These are phyloP conservation scores for Hiodon tergisus DNA, from an alignment of 2,113 vertebrate genomes.

Conservation along the genomic window DNA sequence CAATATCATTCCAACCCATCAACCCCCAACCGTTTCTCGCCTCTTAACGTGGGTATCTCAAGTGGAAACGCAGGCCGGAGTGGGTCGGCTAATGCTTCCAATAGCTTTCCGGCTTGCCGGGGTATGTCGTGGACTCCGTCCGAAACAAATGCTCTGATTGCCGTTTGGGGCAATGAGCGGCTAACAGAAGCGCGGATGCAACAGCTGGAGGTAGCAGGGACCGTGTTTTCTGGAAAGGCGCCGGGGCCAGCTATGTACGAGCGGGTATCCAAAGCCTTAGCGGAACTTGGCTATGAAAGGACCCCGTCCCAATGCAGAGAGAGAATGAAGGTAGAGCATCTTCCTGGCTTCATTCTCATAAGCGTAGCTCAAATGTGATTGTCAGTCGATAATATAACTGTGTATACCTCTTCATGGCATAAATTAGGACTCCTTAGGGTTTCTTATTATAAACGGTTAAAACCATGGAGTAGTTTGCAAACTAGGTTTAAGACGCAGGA, in stretches of 20 bases:
- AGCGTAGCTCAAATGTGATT: no score
- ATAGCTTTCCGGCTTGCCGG: conserved; percentile 79
- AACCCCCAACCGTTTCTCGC: conserved; percentile 83
- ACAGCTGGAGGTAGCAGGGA: conserved; percentile 92
- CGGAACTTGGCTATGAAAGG: conserved; percentile 90
- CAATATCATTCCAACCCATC: conserved; percentile 82
- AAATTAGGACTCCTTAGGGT: no score
- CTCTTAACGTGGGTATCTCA: conserved; percentile 64
- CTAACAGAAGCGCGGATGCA: conserved; percentile 90
- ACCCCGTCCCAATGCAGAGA: conserved; percentile 94
- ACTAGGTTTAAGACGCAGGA: no score
- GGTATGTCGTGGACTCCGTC: conserved; percentile 98
- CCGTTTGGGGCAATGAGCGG: conserved; percentile 93
- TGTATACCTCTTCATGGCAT: no score
- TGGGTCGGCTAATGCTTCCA: conserved; percentile 72
- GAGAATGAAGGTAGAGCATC: conserved; percentile 85
- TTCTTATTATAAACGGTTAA: no score
- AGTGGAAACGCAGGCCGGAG: conserved; percentile 62
- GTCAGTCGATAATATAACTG: no score
- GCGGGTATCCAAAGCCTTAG: conserved; percentile 86
- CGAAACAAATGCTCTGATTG: conserved; percentile 94
- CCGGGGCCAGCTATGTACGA: conserved; percentile 97
- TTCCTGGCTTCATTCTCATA: no score
- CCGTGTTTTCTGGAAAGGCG: conserved; percentile 92
- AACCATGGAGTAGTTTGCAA: no score